A percentile compares a stretch with the other conserved stretches of the same genome.
Evolutionary conservation across 2,888 invertebrate species (phyloP).

Genomic region (Sarcophaga variegata): DNA sequence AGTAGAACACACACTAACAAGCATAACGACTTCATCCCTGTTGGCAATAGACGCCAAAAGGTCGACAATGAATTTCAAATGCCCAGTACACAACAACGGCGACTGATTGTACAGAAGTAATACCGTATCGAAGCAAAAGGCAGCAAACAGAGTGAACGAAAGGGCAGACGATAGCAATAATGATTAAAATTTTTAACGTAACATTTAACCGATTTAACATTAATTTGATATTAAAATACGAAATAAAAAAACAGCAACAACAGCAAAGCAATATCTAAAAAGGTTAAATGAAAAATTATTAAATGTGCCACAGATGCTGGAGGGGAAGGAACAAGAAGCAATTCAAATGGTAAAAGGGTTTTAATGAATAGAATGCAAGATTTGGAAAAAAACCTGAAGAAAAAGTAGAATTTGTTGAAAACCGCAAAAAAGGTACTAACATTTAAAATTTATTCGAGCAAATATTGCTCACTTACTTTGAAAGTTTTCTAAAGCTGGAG

Average conservation of each 20-base stretch:
- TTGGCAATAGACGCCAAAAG: slow-evolving; percentile 73
- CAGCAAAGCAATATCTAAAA: not conserved
- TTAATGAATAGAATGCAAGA: too few species aligned
- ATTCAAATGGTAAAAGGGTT: not conserved
- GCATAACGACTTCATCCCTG: slow-evolving; percentile 72
- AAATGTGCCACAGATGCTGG: not conserved
- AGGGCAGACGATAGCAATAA: slow-evolving; percentile 25
- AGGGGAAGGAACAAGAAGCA: not conserved
- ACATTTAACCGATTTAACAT: slow-evolving; percentile 76
- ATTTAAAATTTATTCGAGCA: too few species aligned
- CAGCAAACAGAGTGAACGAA: not conserved
- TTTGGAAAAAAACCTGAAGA: too few species aligned
- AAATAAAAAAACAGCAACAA: slow-evolving; percentile 21
- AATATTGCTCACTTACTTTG: too few species aligned
- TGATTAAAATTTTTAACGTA: slow-evolving; percentile 74
- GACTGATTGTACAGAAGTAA: too few species aligned
- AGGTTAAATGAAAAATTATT: slow-evolving; percentile 54
- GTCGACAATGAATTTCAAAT: slow-evolving; percentile 70
- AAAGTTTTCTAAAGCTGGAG: too few species aligned
- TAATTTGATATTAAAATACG: slow-evolving; percentile 48
- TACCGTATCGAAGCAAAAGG: slow-evolving; percentile 49
- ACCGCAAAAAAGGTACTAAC: too few species aligned
- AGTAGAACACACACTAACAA: slow-evolving; percentile 74
- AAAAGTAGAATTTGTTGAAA: too few species aligned
- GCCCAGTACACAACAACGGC: not conserved